Conservation (phyloP, 2,888 invertebrate genomes). For the Xylophagus ater region DNA sequence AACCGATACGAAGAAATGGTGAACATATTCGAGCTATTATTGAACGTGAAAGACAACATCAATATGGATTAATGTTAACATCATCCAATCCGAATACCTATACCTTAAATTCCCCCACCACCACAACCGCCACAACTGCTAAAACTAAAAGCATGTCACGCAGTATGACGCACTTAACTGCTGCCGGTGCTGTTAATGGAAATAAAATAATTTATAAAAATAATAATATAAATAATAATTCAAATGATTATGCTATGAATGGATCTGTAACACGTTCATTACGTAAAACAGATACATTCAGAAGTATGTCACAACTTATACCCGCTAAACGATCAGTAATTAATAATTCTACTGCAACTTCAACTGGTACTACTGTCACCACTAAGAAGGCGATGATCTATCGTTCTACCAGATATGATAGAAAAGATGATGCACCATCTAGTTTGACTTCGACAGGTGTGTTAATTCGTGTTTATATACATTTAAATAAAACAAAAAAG, state of each 20-base stretch:
- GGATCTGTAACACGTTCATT: constrained; percentile 30
- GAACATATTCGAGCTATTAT: constrained; percentile 38
- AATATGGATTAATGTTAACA: constrained; percentile 24
- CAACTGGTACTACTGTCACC: constrained; percentile 32
- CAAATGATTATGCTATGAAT: constrained; percentile 17
- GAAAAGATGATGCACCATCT: constrained; percentile 25
- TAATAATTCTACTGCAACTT: constrained; percentile 28
- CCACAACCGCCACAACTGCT: constrained; percentile 17
- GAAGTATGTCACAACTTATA: constrained; percentile 44
- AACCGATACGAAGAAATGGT: constrained; percentile 51
- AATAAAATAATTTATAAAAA: constrained; percentile 17
- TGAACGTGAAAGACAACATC: constrained; percentile 36
- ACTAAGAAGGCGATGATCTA: constrained; percentile 36
- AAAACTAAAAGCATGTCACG: constrained; percentile 46
- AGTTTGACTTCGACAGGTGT: constrained; percentile 20
- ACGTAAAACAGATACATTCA: constrained; percentile 36
- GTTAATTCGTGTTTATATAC: constrained; percentile 19
- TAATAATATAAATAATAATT: constrained; percentile 29
- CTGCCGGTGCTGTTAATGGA: too few species aligned
- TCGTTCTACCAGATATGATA: constrained; percentile 19
- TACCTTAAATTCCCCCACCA: constrained; percentile 20
- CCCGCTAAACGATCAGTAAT: constrained; percentile 26
- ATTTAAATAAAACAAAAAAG: too few species aligned
- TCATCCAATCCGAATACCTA: constrained; percentile 23
- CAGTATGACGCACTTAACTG: constrained; percentile 57